A percentile compares a stretch with the other conserved stretches of the same genome.
Conservation (phyloP, 2,888 invertebrate species). For the Corbicula japonica region DNA sequence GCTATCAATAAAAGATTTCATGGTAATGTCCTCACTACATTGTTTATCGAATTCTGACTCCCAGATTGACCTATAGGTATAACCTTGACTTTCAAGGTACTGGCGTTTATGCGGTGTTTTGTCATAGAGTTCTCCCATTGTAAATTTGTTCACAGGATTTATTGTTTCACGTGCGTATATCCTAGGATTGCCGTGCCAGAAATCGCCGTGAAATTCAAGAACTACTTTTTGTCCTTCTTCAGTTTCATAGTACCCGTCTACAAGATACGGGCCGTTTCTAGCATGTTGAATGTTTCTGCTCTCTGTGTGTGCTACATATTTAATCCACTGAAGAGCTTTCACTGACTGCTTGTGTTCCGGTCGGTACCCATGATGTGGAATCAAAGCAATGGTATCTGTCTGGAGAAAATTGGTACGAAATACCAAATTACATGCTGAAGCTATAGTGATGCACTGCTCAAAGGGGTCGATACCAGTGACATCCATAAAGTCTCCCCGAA, state of each 20-base stretch:
- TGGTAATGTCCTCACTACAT: constrained; percentile 36
- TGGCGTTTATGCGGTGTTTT: neutral
- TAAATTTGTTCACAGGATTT: neutral
- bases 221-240: constrained; percentile 4
- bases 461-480: constrained; percentile 47
- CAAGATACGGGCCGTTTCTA: constrained; percentile 1
- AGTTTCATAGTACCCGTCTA: constrained; percentile 9
- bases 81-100: constrained; percentile 15
- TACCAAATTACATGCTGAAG: constrained; percentile 51
- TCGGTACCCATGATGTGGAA: neutral
- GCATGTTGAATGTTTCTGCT: constrained; percentile 4
- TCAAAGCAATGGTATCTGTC: neutral
- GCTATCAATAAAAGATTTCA: constrained; percentile 40
- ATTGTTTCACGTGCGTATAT: neutral
- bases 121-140: constrained; percentile 13
- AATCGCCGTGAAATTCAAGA: constrained; percentile 13
- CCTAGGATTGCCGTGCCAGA: constrained; percentile 5
- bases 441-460: constrained; percentile 49
- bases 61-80: constrained; percentile 63
- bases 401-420: constrained; percentile 42
- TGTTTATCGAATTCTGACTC: constrained; percentile 67
- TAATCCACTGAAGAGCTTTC: constrained; percentile 14
- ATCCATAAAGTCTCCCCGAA: constrained; percentile 20
- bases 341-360: constrained; percentile 2
- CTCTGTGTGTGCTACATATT: neutral